These are phyloP conservation scores for Atta colombica DNA, from an alignment of 1,140 invertebrate species.

Conservation along the genomic window DNA sequence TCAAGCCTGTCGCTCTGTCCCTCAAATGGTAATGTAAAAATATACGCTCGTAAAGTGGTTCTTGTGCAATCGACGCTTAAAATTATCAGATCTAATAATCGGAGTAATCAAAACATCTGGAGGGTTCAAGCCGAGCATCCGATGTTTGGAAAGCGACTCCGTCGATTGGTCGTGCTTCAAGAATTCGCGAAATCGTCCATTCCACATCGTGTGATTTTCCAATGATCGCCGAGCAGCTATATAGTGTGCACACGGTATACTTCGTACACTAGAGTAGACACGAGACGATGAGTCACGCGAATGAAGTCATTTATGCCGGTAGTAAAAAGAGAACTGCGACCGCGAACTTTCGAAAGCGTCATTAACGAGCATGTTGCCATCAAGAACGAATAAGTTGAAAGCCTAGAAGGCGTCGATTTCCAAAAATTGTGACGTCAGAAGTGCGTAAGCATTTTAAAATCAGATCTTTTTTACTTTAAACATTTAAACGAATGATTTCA, in stretches of 20 bases:
- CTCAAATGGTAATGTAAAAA: slow-evolving; percentile 30
- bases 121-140: not conserved
- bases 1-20: slow-evolving; percentile 9
- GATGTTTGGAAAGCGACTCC: slow-evolving; percentile 5
- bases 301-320: slow-evolving; percentile 60
- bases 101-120: not conserved
- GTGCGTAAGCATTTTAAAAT: not conserved
- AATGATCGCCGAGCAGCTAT: not conserved
- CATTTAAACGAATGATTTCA: not conserved
- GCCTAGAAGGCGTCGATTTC: not conserved
- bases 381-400: not conserved
- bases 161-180: slow-evolving; percentile 22
- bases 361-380: slow-evolving; percentile 44
- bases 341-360: slow-evolving; percentile 63
- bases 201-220: not conserved
- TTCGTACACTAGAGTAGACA: not conserved
- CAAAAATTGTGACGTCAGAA: not conserved
- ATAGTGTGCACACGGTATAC: not conserved
- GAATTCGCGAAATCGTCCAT: slow-evolving; percentile 18
- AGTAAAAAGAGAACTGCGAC: slow-evolving; percentile 60
- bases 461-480: not conserved
- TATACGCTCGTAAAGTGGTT: slow-evolving; percentile 2
- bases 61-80: slow-evolving; percentile 19
- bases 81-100: not conserved
- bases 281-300: slow-evolving; percentile 63